Evolutionary conservation across 2,888 invertebrate genomes (phyloP), one percentile per base, ranked within the genome.

Genomic region (Sussaba pulchella): DNA sequence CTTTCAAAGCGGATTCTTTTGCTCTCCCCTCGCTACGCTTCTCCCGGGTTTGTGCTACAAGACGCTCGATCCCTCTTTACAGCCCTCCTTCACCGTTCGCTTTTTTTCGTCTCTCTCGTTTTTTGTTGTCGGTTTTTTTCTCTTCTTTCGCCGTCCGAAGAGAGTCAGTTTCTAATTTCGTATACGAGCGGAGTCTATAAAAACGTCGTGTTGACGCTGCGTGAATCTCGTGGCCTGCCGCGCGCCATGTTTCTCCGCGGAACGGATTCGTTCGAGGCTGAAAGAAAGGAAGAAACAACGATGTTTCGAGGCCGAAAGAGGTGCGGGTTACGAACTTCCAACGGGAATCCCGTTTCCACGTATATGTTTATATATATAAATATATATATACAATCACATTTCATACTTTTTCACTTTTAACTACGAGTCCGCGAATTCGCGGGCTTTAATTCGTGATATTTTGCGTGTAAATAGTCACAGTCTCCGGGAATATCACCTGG

Each of bases 381-480:
- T 31, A 31, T 31, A n/a, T n/a, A n/a, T n/a, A n/a, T 31, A 31
- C 6, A 5, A 31, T 31, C 6, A 5, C 6, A 5, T 31, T 31
- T 31, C 6, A 5, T 5, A 31, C 4, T 31, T 31, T 31, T 31
- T 31, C 59, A 24, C 19, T 57, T 26, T 45, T 17, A 52, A 47
- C 36, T 64, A 63, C 17, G 3, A 24, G 10, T 17, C 17, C 45
- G 47, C 47, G 57, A 52, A 24, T 24, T 43, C 50, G 39, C 66
- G 17, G 61, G 54, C 70, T 69, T 45, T 75, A 72, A 66, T 73
- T 74, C 81, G 59, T 45, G 72, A 24, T 87, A 86, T 87, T 90
- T 87, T 86, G 81, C 82, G 80, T 89, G 89, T 89, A 89, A 89
- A 90, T 89, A 89, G 31, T 83, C 81, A 84, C 69, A 86, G 83